Percentiles rank a stretch among this genome's conserved stretches.
Evolutionary conservation across 2,797 vertebrate species (phyloP).

Genomic region (Myripristis jacobus): DNA sequence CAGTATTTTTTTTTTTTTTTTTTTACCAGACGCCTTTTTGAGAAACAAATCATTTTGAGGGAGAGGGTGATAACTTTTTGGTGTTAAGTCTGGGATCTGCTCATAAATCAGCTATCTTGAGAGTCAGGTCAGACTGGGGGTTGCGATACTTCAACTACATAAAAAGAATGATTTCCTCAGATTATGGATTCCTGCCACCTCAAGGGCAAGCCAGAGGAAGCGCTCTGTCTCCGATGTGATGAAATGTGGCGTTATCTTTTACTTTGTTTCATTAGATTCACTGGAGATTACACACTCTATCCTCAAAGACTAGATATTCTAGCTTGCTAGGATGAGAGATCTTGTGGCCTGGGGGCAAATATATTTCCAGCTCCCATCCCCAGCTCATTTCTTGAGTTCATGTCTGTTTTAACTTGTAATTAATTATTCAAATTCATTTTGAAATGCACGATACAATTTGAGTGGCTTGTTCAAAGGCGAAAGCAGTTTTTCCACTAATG

Average conservation of each 20-base stretch:
- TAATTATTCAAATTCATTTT: slow-evolving; percentile 87
- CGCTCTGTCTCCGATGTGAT: slow-evolving; percentile 75
- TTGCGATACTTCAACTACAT: slow-evolving; percentile 77
- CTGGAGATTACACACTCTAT: slow-evolving; percentile 83
- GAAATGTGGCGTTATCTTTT: slow-evolving; percentile 85
- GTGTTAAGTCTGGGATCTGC: slow-evolving; percentile 64
- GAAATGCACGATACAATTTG: slow-evolving; percentile 81
- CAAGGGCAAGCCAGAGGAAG: slow-evolving; percentile 79
- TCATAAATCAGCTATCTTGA: slow-evolving; percentile 78
- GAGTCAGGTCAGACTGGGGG: slow-evolving; percentile 75
- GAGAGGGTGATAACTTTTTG: slow-evolving; percentile 67
- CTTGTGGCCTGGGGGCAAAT: slow-evolving; percentile 74
- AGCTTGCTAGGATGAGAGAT: slow-evolving; percentile 80
- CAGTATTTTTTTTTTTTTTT: slow-evolving; percentile 7
- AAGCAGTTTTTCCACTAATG: slow-evolving; percentile 76
- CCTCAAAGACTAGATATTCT: slow-evolving; percentile 77
- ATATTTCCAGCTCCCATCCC: slow-evolving; percentile 66
- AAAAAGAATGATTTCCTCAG: slow-evolving; percentile 80
- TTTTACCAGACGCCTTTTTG: slow-evolving; percentile 31
- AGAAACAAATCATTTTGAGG: slow-evolving; percentile 64
- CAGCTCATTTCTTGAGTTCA: slow-evolving; percentile 66
- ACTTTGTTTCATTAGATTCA: slow-evolving; percentile 86
- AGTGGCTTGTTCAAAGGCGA: slow-evolving; percentile 82
- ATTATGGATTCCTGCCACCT: slow-evolving; percentile 83
- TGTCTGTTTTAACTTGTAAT: slow-evolving; percentile 80